A percentile compares a stretch with the other conserved stretches of the same genome.
phyloP scores from a whole-genome alignment of 1,140 invertebrate species.

The Ostrea edulis region DNA sequence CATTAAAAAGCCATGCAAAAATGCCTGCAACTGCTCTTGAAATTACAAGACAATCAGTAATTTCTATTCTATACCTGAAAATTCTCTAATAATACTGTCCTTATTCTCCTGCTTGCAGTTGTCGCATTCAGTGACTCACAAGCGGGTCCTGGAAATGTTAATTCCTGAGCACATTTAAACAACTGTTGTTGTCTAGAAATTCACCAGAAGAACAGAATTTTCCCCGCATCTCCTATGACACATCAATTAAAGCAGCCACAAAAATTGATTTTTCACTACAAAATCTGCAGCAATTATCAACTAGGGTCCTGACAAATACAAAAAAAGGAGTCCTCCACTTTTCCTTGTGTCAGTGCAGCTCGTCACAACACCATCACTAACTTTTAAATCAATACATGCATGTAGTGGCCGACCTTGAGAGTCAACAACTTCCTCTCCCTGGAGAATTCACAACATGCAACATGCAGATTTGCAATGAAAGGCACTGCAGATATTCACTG shows the following conservation, averaged over 20 bases:
- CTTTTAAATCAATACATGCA: not conserved
- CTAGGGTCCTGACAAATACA: not conserved
- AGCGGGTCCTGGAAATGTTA: too few species aligned
- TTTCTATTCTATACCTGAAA: not conserved
- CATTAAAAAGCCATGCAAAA: not conserved
- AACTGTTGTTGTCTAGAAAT: not conserved
- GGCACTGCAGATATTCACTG: not conserved
- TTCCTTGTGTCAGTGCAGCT: not conserved
- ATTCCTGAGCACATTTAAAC: not conserved
- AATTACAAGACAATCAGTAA: too few species aligned
- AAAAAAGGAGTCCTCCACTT: not conserved
- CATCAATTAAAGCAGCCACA: slow-evolving; percentile 17
- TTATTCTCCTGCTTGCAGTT: not conserved
- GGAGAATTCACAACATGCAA: not conserved
- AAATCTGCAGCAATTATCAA: slow-evolving; percentile 21
- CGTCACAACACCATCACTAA: slow-evolving; percentile 13
- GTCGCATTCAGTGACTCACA: too few species aligned
- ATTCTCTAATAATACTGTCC: not conserved
- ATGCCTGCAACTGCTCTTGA: not conserved
- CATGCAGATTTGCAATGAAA: not conserved
- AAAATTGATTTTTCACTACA: slow-evolving; percentile 24
- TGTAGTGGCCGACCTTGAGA: not conserved
- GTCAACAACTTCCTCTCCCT: not conserved
- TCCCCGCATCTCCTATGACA: not conserved
- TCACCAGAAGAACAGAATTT: not conserved